Evolutionary conservation across 2,113 vertebrate species (phyloP).

Genomic region (Chiloscyllium plagiosum): DNA sequence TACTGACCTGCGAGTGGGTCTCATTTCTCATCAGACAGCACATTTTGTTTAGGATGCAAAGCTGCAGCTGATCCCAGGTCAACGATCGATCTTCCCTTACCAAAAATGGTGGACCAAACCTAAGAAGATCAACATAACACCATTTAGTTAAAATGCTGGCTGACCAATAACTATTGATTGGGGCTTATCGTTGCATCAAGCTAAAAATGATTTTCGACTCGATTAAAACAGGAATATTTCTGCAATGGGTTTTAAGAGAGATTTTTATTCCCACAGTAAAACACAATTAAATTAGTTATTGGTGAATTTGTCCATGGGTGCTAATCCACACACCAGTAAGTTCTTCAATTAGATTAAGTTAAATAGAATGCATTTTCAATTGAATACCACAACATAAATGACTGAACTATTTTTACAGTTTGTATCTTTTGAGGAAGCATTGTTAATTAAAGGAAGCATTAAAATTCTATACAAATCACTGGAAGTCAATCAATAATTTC

Average conservation of each 20-base stretch:
- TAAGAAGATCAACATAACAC: conserved; percentile 44
- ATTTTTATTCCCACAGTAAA: not conserved
- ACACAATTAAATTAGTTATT: not conserved
- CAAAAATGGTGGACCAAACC: conserved; percentile 82
- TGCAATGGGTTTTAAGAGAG: not conserved
- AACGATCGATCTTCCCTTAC: conserved; percentile 69
- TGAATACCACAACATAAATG: not conserved
- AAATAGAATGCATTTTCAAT: not conserved
- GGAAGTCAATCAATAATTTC: not conserved
- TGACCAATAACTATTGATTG: not conserved
- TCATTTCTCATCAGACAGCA: conserved; percentile 71
- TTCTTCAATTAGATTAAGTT: not conserved
- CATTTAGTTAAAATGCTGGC: not conserved
- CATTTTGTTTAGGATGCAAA: conserved; percentile 73
- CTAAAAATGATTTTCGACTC: not conserved
- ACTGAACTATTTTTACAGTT: not conserved
- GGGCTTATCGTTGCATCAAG: not conserved
- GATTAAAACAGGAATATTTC: not conserved
- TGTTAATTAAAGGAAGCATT: not conserved
- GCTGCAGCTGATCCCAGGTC: conserved; percentile 82
- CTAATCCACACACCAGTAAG: not conserved
- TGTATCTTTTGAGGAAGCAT: not conserved
- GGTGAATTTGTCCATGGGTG: not conserved
- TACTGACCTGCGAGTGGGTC: conserved; percentile 60
- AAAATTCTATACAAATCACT: not conserved